phyloP scores from a whole-genome alignment of 2,888 invertebrate species.

The Coelopa pilipes region DNA sequence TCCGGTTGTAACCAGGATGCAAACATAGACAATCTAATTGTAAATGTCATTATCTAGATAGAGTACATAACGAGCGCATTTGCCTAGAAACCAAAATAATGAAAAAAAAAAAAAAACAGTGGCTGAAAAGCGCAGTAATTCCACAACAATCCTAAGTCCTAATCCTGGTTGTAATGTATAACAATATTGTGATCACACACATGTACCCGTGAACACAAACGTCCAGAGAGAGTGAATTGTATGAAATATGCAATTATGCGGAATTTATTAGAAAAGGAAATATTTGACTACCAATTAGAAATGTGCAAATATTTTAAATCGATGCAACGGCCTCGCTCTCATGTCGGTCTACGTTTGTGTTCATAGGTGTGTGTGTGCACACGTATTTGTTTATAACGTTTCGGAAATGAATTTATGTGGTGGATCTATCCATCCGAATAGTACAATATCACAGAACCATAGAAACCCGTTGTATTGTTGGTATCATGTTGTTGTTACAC shows the following conservation, averaged over 20 bases:
- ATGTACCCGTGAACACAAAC: background rate
- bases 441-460: background rate
- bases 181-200: no score
- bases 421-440: background rate
- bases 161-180: no score
- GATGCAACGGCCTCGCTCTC: background rate
- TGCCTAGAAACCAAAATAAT: no score
- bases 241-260: slow-evolving; percentile 18
- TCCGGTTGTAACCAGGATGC: no score
- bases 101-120: no score
- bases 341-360: no score
- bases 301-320: slow-evolving; percentile 17
- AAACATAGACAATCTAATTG: no score
- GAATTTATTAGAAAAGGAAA: slow-evolving; percentile 6
- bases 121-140: no score
- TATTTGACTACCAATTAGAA: slow-evolving; percentile 21
- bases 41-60: no score
- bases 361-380: background rate
- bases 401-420: background rate
- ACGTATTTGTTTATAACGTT: background rate
- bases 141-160: no score
- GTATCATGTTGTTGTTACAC: background rate
- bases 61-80: no score
- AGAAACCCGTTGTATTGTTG: background rate
- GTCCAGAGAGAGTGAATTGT: slow-evolving; percentile 5